Evolutionary conservation across 2,888 invertebrate genomes (phyloP), one percentile per base, ranked within the genome.

Genomic region (Protophormia terraenovae): DNA sequence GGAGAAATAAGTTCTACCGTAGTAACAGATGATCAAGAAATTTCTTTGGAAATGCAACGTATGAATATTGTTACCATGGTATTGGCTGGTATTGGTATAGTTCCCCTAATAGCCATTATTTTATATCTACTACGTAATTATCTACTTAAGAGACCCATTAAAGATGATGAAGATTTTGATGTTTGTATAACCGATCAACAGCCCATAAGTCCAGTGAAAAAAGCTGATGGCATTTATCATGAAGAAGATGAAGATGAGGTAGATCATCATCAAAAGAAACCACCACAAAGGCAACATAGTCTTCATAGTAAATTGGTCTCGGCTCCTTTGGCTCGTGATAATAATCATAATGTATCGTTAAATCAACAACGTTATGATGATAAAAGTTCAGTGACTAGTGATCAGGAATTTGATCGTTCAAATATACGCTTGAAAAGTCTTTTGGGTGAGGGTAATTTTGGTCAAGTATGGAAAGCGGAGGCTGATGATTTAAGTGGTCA

Each of bases 391-490:
- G 88, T 92, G 62, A 88, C 90, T 47, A 91, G 91, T 47, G 89
- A 89, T 75, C 91, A 91, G 94, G 97, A 97, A 90, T 97, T 97
- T 90, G 96, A 97, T 0, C 94, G 97, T 86, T 95, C 95, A 86
- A 96, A 96, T 89, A 93, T 97, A 62, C 94, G 96, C 53, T 93
- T 97, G 76, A 96, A 96, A 89, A 96, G 96, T 22, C 94, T 97
- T 71, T 93, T 97, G 29, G 97, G 97, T 7, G 96, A 97, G 92
- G 97, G 97, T 41, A 96, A 97, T 92, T 97, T 97, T 91, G 97
- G 97, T 27, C 96, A 96, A 94, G 97, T 97, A 19, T 97, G 97
- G 96, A 96, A 96, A 92, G 97, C 97, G 3, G 96, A 97, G 92
- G 97, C 97, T 0, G 96, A 96, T 88, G 96, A 96, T 89, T 93